Conservation (phyloP, 2,113 vertebrate genomes). For the Fukomys damarensis region DNA sequence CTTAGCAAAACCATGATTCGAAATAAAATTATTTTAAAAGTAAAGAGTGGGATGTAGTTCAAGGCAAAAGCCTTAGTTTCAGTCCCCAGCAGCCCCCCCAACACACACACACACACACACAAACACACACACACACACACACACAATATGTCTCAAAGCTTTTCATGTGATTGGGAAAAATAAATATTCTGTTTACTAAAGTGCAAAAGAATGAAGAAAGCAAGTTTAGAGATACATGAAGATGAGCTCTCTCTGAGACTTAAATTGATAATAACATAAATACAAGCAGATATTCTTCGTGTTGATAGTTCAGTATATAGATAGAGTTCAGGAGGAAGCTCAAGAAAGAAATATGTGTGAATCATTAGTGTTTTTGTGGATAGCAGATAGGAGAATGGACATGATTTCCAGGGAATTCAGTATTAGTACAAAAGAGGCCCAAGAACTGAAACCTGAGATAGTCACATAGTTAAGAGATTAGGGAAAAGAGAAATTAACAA, state of each 20-base stretch:
- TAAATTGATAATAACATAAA: conserved; percentile 48
- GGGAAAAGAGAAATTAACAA: background rate
- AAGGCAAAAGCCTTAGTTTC: background rate
- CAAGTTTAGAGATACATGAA: background rate
- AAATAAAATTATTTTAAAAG: background rate
- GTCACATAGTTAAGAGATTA: conserved; percentile 30
- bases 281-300: background rate
- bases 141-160: background rate
- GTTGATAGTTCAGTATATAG: background rate
- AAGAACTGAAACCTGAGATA: background rate
- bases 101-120: background rate
- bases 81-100: background rate
- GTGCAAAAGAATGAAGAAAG: background rate
- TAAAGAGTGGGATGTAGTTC: background rate
- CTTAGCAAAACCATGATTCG: background rate
- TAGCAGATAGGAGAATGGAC: conserved; percentile 8
- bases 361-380: conserved; percentile 23
- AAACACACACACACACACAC: background rate
- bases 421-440: background rate
- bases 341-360: background rate
- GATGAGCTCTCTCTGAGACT: conserved; percentile 15
- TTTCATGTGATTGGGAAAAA: conserved; percentile 12
- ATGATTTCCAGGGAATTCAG: background rate
- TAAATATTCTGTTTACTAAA: background rate
- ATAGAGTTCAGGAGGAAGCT: background rate